These are phyloP conservation scores for Caenorhabditis sp. DNA, from an alignment of 2,888 invertebrate genomes.

Conservation along the genomic window DNA sequence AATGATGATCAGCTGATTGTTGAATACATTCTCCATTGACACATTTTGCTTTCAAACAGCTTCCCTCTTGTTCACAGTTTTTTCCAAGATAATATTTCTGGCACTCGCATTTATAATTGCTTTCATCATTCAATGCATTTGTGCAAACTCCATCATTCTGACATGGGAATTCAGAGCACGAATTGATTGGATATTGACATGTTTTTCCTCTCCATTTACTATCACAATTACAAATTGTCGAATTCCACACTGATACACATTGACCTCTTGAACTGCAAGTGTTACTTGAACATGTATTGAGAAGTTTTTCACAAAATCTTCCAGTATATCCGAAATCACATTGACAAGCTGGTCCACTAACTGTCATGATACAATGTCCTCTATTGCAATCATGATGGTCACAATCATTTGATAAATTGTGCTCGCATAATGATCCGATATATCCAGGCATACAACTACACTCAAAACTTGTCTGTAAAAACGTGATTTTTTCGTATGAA, in stretches of 20 bases:
- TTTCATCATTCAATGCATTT: conserved; percentile 33
- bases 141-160: conserved; percentile 88
- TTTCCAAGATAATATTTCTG: conserved; percentile 58
- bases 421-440: conserved; percentile 48
- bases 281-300: conserved; percentile 48
- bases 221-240: conserved; percentile 51
- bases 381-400: conserved; percentile 36
- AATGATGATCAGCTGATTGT: conserved; percentile 48
- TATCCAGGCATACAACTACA: conserved; percentile 51
- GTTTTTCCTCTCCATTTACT: conserved; percentile 36
- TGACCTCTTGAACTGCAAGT: conserved; percentile 46
- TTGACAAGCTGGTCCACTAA: conserved; percentile 36
- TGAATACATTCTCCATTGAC: conserved; percentile 58
- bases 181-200: conserved; percentile 38
- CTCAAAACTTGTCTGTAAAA: conserved; percentile 21
- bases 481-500: not conserved
- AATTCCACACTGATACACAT: conserved; percentile 48
- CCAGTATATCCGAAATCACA: conserved; percentile 51
- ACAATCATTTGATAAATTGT: conserved; percentile 27
- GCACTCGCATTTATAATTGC: conserved; percentile 52
- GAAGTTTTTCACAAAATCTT: conserved; percentile 48
- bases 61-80: conserved; percentile 56
- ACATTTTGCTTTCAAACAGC: conserved; percentile 53
- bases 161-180: conserved; percentile 75
- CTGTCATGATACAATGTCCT: conserved; percentile 34